phyloP scores from a whole-genome alignment of 2,113 vertebrate species.

The Leptosomus discolor region DNA sequence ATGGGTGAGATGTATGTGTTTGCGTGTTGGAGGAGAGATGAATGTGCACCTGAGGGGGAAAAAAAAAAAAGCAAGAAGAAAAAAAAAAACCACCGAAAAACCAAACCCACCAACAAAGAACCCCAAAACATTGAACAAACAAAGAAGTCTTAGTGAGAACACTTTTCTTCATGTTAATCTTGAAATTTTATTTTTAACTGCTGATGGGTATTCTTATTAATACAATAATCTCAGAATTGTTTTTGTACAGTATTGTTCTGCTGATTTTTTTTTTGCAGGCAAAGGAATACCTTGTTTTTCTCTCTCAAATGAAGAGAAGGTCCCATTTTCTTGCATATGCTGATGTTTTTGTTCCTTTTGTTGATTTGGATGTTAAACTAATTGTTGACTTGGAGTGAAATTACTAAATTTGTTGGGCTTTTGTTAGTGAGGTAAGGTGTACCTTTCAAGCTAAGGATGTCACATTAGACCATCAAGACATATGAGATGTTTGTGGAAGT shows the following conservation, averaged over 20 bases:
- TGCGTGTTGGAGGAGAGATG: background rate
- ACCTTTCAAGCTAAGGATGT: background rate
- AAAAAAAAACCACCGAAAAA: background rate
- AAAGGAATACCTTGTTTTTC: background rate
- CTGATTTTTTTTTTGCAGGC: background rate
- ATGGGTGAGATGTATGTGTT: fast-evolving
- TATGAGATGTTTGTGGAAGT: background rate
- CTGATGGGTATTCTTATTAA: background rate
- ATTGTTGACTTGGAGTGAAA: background rate
- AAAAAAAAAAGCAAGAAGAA: background rate
- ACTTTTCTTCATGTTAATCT: background rate
- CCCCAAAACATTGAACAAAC: background rate
- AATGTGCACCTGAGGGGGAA: background rate
- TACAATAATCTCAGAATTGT: background rate
- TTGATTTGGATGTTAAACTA: background rate
- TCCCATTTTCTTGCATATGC: background rate
- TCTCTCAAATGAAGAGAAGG: background rate
- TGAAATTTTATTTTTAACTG: background rate
- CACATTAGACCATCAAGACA: background rate
- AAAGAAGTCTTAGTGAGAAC: background rate
- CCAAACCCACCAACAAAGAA: background rate
- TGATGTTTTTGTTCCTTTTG: background rate
- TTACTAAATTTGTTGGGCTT: background rate
- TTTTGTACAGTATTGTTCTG: background rate
- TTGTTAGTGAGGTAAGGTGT: background rate